Conservation (phyloP, 2,797 vertebrate genomes). For the Phrynocephalus forsythii region DNA sequence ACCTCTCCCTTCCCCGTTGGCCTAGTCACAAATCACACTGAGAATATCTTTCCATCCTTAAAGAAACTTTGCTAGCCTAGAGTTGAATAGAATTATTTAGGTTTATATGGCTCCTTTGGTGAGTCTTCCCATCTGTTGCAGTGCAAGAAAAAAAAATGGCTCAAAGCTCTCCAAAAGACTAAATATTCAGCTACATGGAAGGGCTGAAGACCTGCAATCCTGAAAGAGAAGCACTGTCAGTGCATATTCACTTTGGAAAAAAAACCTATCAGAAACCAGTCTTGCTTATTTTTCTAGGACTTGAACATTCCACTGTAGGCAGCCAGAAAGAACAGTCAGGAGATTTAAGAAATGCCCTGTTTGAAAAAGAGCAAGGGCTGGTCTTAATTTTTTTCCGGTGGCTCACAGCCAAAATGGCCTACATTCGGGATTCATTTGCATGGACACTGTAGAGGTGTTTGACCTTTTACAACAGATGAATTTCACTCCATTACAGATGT, state of each 20-base stretch:
- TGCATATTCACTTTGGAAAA: not conserved
- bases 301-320: not conserved
- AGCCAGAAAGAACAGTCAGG: not conserved
- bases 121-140: not conserved
- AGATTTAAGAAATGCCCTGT: not conserved
- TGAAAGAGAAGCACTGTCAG: not conserved
- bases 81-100: not conserved
- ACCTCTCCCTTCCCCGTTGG: not conserved
- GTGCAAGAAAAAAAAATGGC: not conserved
- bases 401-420: not conserved
- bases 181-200: not conserved
- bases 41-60: not conserved
- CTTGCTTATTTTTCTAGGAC: not conserved
- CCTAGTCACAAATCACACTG: not conserved
- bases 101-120: not conserved
- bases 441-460: not conserved
- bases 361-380: not conserved
- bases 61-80: not conserved
- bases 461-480: not conserved
- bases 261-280: not conserved
- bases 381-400: not conserved
- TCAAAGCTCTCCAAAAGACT: not conserved
- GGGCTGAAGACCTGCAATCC: not conserved
- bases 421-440: constrained; percentile 1
- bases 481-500: not conserved